A percentile compares a stretch with the other conserved stretches of the same genome.
Conservation (phyloP, 2,888 invertebrate species). For the Caenorhabditis sp. region DNA sequence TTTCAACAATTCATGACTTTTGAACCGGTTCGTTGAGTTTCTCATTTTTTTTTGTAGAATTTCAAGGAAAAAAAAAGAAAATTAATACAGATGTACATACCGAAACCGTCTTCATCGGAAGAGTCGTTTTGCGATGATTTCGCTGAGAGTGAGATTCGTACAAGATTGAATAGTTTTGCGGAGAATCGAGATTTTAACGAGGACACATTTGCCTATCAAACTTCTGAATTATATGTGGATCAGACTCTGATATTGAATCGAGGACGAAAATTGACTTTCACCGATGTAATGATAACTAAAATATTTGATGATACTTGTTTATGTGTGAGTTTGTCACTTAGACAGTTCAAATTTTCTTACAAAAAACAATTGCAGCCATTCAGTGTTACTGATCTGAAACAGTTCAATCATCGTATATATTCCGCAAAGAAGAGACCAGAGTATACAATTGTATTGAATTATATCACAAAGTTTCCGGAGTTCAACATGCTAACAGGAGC, state of each 20-base stretch:
- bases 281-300: slow-evolving; percentile 12
- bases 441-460: slow-evolving; percentile 36
- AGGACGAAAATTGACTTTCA: slow-evolving; percentile 27
- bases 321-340: slow-evolving; percentile 39
- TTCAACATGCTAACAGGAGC: slow-evolving; percentile 18
- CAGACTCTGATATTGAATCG: slow-evolving; percentile 23
- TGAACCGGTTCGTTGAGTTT: too few species aligned
- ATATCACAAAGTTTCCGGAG: slow-evolving; percentile 30
- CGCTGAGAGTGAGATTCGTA: not conserved
- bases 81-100: too few species aligned
- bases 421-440: slow-evolving; percentile 29
- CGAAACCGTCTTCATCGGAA: not conserved
- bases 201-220: not conserved
- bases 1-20: slow-evolving; percentile 22
- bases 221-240: slow-evolving; percentile 21
- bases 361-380: slow-evolving; percentile 32
- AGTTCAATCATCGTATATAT: slow-evolving; percentile 25
- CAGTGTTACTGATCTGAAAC: slow-evolving; percentile 16
- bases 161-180: not conserved
- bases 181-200: not conserved
- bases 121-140: not conserved
- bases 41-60: too few species aligned
- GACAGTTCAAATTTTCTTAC: too few species aligned
- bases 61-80: too few species aligned
- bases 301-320: slow-evolving; percentile 33